Evolutionary conservation across 30 jellyfish, hydroid and myxozoan genomes (phyloP), one percentile per base, ranked within the genome.

Genomic region (Cassiopea xamachana): DNA sequence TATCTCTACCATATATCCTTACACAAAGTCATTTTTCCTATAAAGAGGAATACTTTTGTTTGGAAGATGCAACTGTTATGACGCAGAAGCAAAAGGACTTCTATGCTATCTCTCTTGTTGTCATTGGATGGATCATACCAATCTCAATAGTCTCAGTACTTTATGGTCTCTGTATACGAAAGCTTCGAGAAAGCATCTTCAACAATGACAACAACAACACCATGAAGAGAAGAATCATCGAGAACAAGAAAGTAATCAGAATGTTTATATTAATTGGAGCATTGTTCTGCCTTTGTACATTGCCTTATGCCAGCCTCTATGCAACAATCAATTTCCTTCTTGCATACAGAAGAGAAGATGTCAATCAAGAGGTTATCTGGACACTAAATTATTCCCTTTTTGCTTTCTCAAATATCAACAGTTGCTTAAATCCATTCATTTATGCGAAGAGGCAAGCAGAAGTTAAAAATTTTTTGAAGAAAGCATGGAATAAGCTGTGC

Each of bases 391-490:
- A 90, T 75, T 69, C 92, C 19, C 81, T 90, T 8, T 81, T 75
- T 64, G 85, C 69, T 18, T 8, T 83, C 27, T 80, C 89, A 46
- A 80, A 45, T 44, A 12, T 74, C 75, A 90, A 90, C 68, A 82
- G 92, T 85, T 90, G 97, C 85, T 49, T 83, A 50, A 90, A 90
- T 67, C 97, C 97, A 1, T 16, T 90, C 50, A 62, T 90, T 49
- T 90, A 90, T 60, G 92, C 92, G 68, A 79, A 68, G 71, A 45
- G 83, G 87, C 87, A 88, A 18, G 73, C 76, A 84, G 92, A 84
- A 9, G 48, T 84, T 48, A 84, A 71, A 50, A 48, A 39, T 3
- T 69, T 84, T 72, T 77, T 49, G 61, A 43, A 51, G n/a, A 59
- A 4, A 47, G 79, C 64, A 69, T 84, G 86, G 55, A 69, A 70